A percentile compares a stretch with the other conserved stretches of the same genome.
phyloP scores from a whole-genome alignment of 1,140 invertebrate species.

The Drosophila pallidifrons region DNA sequence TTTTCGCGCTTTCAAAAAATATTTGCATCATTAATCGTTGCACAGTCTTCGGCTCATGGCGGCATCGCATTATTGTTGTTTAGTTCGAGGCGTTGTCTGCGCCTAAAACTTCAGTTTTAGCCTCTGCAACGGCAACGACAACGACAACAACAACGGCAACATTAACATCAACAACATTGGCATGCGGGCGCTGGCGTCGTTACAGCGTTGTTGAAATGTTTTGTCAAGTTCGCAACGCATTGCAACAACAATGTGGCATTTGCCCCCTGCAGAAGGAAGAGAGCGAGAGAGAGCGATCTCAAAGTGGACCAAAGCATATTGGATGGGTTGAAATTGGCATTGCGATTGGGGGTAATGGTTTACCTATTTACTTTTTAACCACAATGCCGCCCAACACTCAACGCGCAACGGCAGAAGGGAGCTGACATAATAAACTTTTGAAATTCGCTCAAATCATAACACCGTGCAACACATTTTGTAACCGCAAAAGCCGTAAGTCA shows the following conservation, averaged over 20 bases:
- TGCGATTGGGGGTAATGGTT: conserved; percentile 11
- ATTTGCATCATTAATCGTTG: conserved; percentile 85
- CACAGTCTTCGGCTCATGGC: conserved; percentile 74
- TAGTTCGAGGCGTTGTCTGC: conserved; percentile 82
- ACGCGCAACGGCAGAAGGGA: conserved; percentile 25
- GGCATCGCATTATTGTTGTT: conserved; percentile 70
- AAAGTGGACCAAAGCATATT: neutral
- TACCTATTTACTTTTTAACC: conserved; percentile 66
- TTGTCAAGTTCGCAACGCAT: conserved; percentile 78
- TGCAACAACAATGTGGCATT: conserved; percentile 78
- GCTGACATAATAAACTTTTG: conserved; percentile 64
- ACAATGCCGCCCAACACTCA: conserved; percentile 51
- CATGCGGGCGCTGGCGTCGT: conserved; percentile 73
- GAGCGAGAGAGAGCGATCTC: neutral
- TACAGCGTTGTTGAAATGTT: conserved; percentile 81
- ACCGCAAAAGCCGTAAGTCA: conserved; percentile 81
- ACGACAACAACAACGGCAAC: conserved; percentile 24
- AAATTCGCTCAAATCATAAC: conserved; percentile 76
- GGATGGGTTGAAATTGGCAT: conserved; percentile 1
- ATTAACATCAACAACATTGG: conserved; percentile 55
- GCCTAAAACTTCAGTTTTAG: conserved; percentile 71
- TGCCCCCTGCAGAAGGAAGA: conserved; percentile 50
- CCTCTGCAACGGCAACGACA: conserved; percentile 44
- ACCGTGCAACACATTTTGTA: conserved; percentile 62
- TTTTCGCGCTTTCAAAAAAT: conserved; percentile 85